Percentiles rank a stretch among this genome's conserved stretches.
Conservation (phyloP, 2,113 vertebrate genomes). For the Lagopus leucura region DNA sequence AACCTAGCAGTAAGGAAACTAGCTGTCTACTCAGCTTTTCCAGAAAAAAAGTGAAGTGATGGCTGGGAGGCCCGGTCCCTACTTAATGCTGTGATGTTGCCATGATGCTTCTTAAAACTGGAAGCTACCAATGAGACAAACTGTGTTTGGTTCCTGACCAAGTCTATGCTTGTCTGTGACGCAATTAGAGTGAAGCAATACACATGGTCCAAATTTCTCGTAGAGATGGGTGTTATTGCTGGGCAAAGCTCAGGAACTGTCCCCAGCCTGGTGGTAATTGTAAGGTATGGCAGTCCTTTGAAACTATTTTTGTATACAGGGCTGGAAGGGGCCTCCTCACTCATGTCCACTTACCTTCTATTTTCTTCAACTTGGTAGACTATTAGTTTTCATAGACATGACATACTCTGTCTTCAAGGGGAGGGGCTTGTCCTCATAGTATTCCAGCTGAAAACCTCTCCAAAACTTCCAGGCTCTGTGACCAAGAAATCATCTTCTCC, state of each 20-base stretch:
- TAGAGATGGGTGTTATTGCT: neutral
- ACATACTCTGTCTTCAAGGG: neutral
- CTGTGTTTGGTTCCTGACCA: neutral
- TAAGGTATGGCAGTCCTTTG: neutral
- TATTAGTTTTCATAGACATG: neutral
- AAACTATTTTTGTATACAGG: neutral
- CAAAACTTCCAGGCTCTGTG: neutral
- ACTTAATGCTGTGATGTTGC: neutral
- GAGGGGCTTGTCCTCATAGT: neutral
- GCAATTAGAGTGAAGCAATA: conserved; percentile 37
- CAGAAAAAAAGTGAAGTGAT: neutral
- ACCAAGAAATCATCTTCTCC: neutral
- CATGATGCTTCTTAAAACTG: neutral
- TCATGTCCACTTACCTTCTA: neutral
- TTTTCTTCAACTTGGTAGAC: conserved; percentile 11
- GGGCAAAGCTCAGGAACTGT: neutral
- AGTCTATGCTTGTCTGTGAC: conserved; percentile 19
- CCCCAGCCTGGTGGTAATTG: neutral
- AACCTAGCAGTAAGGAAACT: neutral
- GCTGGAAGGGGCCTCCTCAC: conserved; percentile 12
- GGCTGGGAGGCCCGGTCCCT: neutral
- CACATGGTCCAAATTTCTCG: neutral
- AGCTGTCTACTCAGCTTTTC: neutral
- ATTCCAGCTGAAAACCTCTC: neutral
- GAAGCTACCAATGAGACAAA: neutral